A percentile compares a stretch with the other conserved stretches of the same genome.
These are phyloP conservation scores for honey bee (Apis mellifera) DNA, from an alignment of 1,140 invertebrate species.

Conservation along the genomic window DNA sequence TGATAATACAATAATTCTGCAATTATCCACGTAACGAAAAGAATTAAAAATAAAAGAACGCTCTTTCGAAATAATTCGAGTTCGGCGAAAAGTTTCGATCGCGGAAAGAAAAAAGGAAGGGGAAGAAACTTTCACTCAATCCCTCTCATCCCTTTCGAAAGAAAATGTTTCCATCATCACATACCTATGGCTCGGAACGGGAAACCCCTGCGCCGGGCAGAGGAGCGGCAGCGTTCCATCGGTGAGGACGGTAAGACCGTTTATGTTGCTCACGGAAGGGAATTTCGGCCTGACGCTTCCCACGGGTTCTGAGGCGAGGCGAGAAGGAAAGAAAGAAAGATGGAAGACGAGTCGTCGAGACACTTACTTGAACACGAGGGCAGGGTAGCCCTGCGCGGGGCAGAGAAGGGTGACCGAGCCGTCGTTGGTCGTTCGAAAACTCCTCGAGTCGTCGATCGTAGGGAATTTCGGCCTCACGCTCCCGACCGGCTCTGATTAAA, in stretches of 20 bases:
- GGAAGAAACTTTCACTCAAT: no score
- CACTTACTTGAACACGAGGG: conserved; percentile 84
- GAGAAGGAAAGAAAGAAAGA: not conserved
- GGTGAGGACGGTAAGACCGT: conserved; percentile 83
- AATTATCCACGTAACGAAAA: no score
- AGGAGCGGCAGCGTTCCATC: conserved; percentile 84
- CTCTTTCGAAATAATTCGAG: no score
- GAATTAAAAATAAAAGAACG: no score
- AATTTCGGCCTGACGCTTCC: conserved; percentile 86
- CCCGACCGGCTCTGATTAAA: conserved; percentile 61
- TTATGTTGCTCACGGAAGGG: conserved; percentile 85
- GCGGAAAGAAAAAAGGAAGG: no score
- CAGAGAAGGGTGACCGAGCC: conserved; percentile 83
- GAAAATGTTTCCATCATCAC: no score
- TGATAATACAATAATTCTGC: no score
- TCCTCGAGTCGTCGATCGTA: conserved; percentile 64
- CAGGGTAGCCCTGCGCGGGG: conserved; percentile 85
- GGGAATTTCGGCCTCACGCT: conserved; percentile 66
- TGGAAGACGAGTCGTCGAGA: not conserved
- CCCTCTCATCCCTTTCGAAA: no score
- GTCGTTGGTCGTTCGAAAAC: conserved; percentile 80
- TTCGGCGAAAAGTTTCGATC: no score
- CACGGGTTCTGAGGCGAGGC: conserved; percentile 83
- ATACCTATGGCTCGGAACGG: conserved; percentile 72
- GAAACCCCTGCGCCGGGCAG: conserved; percentile 84